Evolutionary conservation across 1,140 invertebrate genomes (phyloP).

Genomic region (Pararge aegeria): DNA sequence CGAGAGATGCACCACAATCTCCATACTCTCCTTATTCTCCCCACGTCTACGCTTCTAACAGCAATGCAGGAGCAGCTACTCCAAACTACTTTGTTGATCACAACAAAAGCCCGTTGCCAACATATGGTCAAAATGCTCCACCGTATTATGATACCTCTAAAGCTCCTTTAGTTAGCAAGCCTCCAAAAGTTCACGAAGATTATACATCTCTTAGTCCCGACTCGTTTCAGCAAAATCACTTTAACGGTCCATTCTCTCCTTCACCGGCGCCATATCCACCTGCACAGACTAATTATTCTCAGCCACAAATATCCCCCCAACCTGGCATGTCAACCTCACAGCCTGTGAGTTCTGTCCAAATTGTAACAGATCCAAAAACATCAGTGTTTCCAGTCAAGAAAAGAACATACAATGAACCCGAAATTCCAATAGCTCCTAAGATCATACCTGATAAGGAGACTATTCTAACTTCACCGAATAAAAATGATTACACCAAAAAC

Average conservation of each 20-base stretch:
- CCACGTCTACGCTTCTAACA: conserved; percentile 82
- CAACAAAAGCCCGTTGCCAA: conserved; percentile 70
- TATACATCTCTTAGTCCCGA: conserved; percentile 59
- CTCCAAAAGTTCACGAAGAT: conserved; percentile 53
- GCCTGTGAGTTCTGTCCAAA: conserved; percentile 32
- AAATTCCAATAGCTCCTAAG: conserved; percentile 32
- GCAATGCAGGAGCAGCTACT: conserved; percentile 57
- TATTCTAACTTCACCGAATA: conserved; percentile 23
- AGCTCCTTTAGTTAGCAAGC: conserved; percentile 58
- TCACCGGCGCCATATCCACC: conserved; percentile 59
- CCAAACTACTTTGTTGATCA: conserved; percentile 70
- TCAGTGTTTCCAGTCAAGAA: conserved; percentile 79
- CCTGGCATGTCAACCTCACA: conserved; percentile 29
- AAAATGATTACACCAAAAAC: conserved; percentile 50
- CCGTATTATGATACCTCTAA: conserved; percentile 80
- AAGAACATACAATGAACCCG: conserved; percentile 80
- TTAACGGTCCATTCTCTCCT: conserved; percentile 68
- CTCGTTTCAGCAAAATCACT: conserved; percentile 71
- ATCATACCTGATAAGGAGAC: conserved; percentile 45
- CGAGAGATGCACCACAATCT: conserved; percentile 81
- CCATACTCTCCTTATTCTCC: conserved; percentile 82
- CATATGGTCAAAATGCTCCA: conserved; percentile 68
- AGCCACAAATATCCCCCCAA: conserved; percentile 54
- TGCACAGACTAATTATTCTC: conserved; percentile 52
- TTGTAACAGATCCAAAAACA: conserved; percentile 51